Evolutionary conservation across 2,113 vertebrate species (phyloP), one percentile per base, ranked within the genome.

Genomic region (Beaufortia kweichowensis): DNA sequence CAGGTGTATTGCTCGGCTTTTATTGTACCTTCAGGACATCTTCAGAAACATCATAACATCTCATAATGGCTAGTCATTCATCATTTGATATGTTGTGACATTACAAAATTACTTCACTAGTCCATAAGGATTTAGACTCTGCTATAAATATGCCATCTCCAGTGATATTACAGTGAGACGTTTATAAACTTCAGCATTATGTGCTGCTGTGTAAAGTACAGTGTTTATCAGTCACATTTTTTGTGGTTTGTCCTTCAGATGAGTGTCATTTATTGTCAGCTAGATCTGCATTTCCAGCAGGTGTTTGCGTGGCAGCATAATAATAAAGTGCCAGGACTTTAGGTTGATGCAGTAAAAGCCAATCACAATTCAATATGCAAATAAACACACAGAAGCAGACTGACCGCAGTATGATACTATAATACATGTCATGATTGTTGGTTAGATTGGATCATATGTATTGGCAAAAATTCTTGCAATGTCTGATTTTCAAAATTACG

Each of bases 1-100:
- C 29, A 55, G 67, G 67, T 69, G 66, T 24, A 31, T 53, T 2
- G 1, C 12, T 24, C 48, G 12, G n/a, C 11, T 69, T 69, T 69
- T 55, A 69, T 69, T 55, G 29, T 69, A 55, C 67, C 67, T 55
- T 28, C 21, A 69, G 46, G 67, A 69, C 48, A 69, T 69, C 48
- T 69, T 69, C 48, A 69, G 66, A 55, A 69, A 55, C 65, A 69
- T 55, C 67, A 69, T 69, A 69, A 35, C 67, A 28, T 69, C 67
- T 55, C n/a, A 69, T 55, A 69, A 69, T 69, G 29, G 48, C 48
- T 23, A 55, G 67, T 69, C 67, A 55, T 69, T 69, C 29, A 69
- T 69, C 48, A 69, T 69, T 31, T 55, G 48, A 55, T 55, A 55
- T 69, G 67, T 69, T 69, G 48, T 69, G 67, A 69, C 67, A 69